A percentile compares a stretch with the other conserved stretches of the same genome.
phyloP scores from a whole-genome alignment of 2,888 invertebrate genomes.

The Leucania comma region DNA sequence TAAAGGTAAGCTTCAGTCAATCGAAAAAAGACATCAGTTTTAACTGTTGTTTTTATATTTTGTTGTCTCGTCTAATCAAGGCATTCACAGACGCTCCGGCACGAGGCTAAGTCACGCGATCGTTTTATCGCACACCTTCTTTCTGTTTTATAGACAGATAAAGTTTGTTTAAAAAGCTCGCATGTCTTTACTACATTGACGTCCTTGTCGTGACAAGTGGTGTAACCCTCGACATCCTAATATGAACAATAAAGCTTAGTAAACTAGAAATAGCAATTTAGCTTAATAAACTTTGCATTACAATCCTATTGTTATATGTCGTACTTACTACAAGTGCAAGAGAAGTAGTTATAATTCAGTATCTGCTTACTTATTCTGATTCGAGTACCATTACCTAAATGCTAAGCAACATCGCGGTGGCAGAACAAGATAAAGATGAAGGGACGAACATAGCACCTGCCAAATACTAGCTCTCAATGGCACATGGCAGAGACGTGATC shows the following conservation, averaged over 20 bases:
- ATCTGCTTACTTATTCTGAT: no score
- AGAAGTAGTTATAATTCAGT: no score
- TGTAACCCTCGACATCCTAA: slow-evolving; percentile 83
- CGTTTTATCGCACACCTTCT: slow-evolving; percentile 89
- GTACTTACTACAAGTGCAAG: no score
- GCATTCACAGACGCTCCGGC: slow-evolving; percentile 83
- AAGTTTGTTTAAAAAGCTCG: slow-evolving; percentile 89
- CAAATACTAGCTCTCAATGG: not conserved
- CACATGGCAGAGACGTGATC: not conserved
- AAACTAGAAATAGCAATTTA: slow-evolving; percentile 22
- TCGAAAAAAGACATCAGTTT: slow-evolving; percentile 63
- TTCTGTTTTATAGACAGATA: slow-evolving; percentile 88
- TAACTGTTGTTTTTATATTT: slow-evolving; percentile 70
- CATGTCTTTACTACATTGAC: slow-evolving; percentile 87
- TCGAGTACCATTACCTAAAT: not conserved
- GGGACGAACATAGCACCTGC: not conserved
- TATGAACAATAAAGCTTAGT: slow-evolving; percentile 66
- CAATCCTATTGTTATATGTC: not conserved
- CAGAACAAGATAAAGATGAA: not conserved
- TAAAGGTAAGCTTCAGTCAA: slow-evolving; percentile 44
- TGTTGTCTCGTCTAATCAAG: slow-evolving; percentile 83
- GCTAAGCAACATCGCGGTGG: not conserved
- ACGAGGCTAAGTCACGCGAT: slow-evolving; percentile 87
- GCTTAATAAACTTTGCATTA: slow-evolving; percentile 6
- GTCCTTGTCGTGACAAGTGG: slow-evolving; percentile 86